These are phyloP conservation scores for Chromis chromis DNA, from an alignment of 2,797 vertebrate genomes.

Conservation along the genomic window DNA sequence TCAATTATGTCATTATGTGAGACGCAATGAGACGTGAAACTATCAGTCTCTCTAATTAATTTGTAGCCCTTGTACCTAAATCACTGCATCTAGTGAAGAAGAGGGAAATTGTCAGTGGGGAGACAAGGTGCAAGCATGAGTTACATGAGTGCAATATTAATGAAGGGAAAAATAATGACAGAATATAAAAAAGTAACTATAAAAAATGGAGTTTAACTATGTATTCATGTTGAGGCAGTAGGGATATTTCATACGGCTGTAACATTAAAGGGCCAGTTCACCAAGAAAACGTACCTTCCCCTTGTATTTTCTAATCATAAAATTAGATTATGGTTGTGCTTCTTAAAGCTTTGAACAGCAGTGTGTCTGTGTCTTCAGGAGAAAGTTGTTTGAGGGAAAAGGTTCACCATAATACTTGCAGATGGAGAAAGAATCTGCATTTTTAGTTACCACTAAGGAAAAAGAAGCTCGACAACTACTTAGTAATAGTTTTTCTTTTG, in stretches of 20 bases:
- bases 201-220: background rate
- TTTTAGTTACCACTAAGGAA: too few species aligned
- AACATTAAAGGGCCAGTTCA: background rate
- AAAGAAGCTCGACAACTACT: too few species aligned
- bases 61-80: background rate
- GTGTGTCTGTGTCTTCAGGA: background rate
- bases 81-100: background rate
- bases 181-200: background rate
- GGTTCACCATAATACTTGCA: too few species aligned
- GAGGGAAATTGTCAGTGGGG: background rate
- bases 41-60: conserved; percentile 19
- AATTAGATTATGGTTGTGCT: background rate
- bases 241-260: background rate
- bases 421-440: too few species aligned
- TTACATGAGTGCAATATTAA: background rate
- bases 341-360: background rate
- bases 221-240: background rate
- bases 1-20: conserved; percentile 27
- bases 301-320: too few species aligned
- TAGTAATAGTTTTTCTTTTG: too few species aligned
- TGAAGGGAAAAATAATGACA: background rate
- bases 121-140: background rate
- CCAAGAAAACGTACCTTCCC: background rate
- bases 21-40: conserved; percentile 18
- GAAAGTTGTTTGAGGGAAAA: too few species aligned